These are phyloP conservation scores for Microchirus variegatus DNA, from an alignment of 2,797 vertebrate species.

Conservation along the genomic window DNA sequence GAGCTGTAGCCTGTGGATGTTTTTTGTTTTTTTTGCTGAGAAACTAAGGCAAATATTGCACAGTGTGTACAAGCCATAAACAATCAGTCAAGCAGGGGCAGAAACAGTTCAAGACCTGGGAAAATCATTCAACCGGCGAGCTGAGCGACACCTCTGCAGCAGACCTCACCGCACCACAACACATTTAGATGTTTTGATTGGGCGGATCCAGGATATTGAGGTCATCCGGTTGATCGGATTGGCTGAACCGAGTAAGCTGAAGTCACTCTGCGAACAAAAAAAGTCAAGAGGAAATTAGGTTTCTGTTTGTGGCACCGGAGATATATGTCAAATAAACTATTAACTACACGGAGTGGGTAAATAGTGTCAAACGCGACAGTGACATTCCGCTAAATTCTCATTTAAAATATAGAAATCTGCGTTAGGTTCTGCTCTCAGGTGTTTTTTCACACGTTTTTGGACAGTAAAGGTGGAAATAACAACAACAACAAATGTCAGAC, in stretches of 20 bases:
- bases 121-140: constrained; percentile 58
- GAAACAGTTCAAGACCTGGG: constrained; percentile 54
- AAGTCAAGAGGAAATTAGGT: constrained; percentile 60
- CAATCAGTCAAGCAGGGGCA: constrained; percentile 25
- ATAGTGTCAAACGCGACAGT: background rate
- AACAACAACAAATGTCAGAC: too few species aligned
- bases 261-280: constrained; percentile 28
- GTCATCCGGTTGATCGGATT: constrained; percentile 73
- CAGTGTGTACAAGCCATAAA: constrained; percentile 13
- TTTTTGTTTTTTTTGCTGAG: background rate
- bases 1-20: constrained; percentile 10
- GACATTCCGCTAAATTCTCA: too few species aligned
- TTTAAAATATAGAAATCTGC: too few species aligned
- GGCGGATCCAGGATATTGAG: constrained; percentile 77
- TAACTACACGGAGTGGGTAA: constrained; percentile 13
- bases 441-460: too few species aligned
- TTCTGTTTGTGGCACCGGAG: constrained; percentile 22
- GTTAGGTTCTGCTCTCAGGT: too few species aligned
- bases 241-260: constrained; percentile 57
- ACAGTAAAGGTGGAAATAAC: too few species aligned
- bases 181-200: constrained; percentile 80
- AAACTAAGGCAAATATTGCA: constrained; percentile 14
- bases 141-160: constrained; percentile 55
- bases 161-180: constrained; percentile 48
- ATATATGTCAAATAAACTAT: constrained; percentile 5